Conservation (phyloP, 2,797 vertebrate genomes). For the Sebastes oblongus region DNA sequence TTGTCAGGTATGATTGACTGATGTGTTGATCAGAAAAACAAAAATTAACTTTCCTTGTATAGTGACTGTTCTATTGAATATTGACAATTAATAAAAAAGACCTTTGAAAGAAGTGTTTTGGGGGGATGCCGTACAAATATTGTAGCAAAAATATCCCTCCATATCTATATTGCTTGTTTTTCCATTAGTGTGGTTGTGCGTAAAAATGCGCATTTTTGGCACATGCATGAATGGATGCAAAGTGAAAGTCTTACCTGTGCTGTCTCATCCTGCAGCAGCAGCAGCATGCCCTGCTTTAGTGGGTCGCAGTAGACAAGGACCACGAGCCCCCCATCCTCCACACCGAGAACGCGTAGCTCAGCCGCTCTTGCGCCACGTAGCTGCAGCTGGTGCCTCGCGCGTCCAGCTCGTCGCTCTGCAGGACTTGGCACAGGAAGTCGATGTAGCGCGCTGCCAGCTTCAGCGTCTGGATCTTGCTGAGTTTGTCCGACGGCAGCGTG, state of each 20-base stretch:
- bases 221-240: background rate
- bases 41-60: too few relatives aligned
- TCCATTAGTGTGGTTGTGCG: constrained; percentile 10
- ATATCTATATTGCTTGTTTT: background rate
- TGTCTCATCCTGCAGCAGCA: constrained; percentile 18
- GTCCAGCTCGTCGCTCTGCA: constrained; percentile 97
- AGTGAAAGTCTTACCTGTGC: constrained; percentile 63
- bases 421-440: constrained; percentile 96
- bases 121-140: background rate
- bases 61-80: too few relatives aligned
- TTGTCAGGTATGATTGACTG: too few relatives aligned
- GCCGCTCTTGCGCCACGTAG: constrained; percentile 96
- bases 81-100: too few relatives aligned
- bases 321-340: constrained; percentile 99
- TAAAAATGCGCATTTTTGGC: constrained; percentile 47
- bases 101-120: background rate
- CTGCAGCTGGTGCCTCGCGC: constrained; percentile 96
- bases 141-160: background rate
- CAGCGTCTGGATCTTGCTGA: constrained; percentile 98
- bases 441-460: constrained; percentile 97
- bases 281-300: constrained; percentile 76
- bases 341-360: constrained; percentile 98
- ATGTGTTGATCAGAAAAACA: too few relatives aligned
- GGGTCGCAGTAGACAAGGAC: constrained; percentile 93
- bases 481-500: constrained; percentile 97